Conservation (phyloP, 1,140 invertebrate genomes). For the Drosophila rhopaloa region DNA sequence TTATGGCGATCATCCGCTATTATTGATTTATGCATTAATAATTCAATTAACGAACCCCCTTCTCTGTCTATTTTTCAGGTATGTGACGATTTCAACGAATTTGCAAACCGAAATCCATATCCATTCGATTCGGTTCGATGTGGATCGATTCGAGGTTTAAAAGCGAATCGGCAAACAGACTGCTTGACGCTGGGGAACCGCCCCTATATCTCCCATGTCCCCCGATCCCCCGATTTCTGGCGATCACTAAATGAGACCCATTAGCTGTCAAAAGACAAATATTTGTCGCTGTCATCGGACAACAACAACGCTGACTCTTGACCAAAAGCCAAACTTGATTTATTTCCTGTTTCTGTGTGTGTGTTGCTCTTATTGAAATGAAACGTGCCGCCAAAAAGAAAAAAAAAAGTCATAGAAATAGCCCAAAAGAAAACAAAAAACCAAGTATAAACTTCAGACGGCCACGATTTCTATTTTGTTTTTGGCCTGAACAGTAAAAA, state of each 20-base stretch:
- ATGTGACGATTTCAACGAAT: conserved; percentile 36
- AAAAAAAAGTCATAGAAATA: conserved; percentile 26
- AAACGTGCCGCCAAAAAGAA: conserved; percentile 64
- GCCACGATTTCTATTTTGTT: conserved; percentile 37
- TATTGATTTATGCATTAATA: conserved; percentile 73
- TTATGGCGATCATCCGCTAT: conserved; percentile 27
- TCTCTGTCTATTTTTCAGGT: conserved; percentile 50
- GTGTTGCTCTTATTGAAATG: conserved; percentile 40
- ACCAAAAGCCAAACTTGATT: conserved; percentile 79
- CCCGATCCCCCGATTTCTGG: conserved; percentile 7
- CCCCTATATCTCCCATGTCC: conserved; percentile 4
- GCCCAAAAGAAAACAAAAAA: conserved; percentile 30
- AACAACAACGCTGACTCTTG: conserved; percentile 41
- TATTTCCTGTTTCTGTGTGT: conserved; percentile 67
- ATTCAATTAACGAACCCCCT: conserved; percentile 63
- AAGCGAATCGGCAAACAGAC: conserved; percentile 56
- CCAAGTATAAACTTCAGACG: conserved; percentile 43
- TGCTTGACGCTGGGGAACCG: conserved; percentile 63
- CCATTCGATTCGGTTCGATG: conserved; percentile 20
- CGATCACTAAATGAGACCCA: conserved; percentile 71
- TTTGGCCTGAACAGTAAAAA: conserved; percentile 27
- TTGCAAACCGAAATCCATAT: conserved; percentile 19
- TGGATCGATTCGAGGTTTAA: conserved; percentile 3
- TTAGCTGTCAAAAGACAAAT: conserved; percentile 80
- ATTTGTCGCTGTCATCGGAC: conserved; percentile 67